A percentile compares a stretch with the other conserved stretches of the same genome.
Evolutionary conservation across 1,140 invertebrate species (phyloP).

Genomic region (Asobara japonica): DNA sequence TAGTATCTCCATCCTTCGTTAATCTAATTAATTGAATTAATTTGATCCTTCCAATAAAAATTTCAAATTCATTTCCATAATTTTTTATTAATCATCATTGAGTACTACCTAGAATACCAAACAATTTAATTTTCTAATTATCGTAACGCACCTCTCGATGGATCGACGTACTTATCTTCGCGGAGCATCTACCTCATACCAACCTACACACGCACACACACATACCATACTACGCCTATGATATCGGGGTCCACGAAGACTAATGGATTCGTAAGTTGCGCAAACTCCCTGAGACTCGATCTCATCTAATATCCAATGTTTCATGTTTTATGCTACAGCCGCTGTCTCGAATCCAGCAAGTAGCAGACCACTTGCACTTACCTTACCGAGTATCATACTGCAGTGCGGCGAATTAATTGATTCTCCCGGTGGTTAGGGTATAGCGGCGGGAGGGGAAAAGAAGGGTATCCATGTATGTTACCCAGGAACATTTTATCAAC

Average conservation of each 20-base stretch:
- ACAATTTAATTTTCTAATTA: conserved; percentile 68
- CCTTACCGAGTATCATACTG: neutral
- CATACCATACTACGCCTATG: conserved; percentile 12
- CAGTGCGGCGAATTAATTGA: conserved; percentile 39
- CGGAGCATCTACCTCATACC: conserved; percentile 54
- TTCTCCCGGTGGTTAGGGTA: conserved; percentile 24
- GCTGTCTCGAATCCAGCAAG: neutral
- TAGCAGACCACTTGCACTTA: neutral
- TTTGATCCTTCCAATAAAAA: neutral
- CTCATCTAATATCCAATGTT: conserved; percentile 61
- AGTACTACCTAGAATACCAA: conserved; percentile 34
- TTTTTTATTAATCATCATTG: conserved; percentile 15
- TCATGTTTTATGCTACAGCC: conserved; percentile 43
- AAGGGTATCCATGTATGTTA: neutral
- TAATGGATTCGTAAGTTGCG: conserved; percentile 58
- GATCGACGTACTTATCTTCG: conserved; percentile 54
- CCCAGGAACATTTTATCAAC: neutral
- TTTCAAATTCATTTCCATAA: neutral
- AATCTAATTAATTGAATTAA: conserved; percentile 8
- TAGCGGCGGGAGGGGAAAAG: conserved; percentile 9
- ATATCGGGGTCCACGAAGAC: conserved; percentile 56
- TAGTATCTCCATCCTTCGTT: neutral
- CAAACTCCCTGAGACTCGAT: conserved; percentile 52
- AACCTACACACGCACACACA: neutral
- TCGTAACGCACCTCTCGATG: conserved; percentile 50